Percentiles rank a stretch among this genome's conserved stretches.
These are phyloP conservation scores for Brachyptera putata DNA, from an alignment of 2,888 invertebrate genomes.

Conservation along the genomic window DNA sequence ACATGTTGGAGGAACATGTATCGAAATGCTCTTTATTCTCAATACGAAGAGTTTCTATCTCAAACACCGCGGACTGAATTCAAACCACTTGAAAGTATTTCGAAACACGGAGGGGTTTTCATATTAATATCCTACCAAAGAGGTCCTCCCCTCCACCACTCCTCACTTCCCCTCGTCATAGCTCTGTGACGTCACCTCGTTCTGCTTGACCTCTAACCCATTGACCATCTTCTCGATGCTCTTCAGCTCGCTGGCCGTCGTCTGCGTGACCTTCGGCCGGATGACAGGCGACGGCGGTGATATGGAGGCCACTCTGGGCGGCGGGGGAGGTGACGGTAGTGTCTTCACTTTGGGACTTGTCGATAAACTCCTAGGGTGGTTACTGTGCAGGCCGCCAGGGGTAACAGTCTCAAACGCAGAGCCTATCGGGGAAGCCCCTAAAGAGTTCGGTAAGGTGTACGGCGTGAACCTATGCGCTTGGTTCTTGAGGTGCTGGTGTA, in stretches of 20 bases:
- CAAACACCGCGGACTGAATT: too few relatives aligned
- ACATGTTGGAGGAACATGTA: too few relatives aligned
- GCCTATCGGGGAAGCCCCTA: conserved; percentile 59
- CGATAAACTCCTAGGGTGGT: conserved; percentile 45
- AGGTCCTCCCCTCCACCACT: conserved; percentile 12
- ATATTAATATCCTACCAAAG: conserved; percentile 7
- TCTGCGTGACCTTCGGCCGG: conserved; percentile 44
- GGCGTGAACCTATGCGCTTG: conserved; percentile 82
- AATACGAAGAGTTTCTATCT: too few relatives aligned
- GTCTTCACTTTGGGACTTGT: conserved; percentile 28
- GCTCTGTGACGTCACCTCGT: not conserved
- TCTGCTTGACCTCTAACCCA: conserved; percentile 77
- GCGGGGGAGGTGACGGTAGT: conserved; percentile 55
- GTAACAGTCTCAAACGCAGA: conserved; percentile 89
- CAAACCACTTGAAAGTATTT: too few relatives aligned
- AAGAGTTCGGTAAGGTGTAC: conserved; percentile 64
- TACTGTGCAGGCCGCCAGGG: conserved; percentile 55
- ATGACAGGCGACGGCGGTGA: conserved; percentile 46
- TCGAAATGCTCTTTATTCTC: too few relatives aligned
- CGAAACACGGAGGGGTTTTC: conserved; percentile 8
- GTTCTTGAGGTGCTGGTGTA: conserved; percentile 56
- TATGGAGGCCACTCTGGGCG: conserved; percentile 45
- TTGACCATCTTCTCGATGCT: conserved; percentile 98
- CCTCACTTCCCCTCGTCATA: conserved; percentile 22
- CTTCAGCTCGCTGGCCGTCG: conserved; percentile 78